Base-by-base conservation (phyloP, 1,140 invertebrate species). In the Drosophila pallidifrons region DNA sequence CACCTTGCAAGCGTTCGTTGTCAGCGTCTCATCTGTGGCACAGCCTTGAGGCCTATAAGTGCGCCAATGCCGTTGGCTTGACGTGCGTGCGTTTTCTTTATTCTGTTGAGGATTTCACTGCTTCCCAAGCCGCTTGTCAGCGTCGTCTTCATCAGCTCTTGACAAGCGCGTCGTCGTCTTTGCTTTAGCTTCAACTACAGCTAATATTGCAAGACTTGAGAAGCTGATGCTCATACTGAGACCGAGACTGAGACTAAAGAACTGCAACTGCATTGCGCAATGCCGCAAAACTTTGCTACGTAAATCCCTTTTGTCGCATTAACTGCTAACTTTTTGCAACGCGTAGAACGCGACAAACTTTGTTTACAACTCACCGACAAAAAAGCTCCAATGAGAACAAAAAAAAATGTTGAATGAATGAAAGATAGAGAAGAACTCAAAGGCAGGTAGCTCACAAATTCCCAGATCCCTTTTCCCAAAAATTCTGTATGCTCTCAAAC, bases 221-320 rank as follows among this genome's bases (percentile, higher is more conserved):
- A 38, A 20, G 2, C 28, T 28, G 30, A 49, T 30, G 41, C 25
- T 45, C 55, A 6, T 20, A n/a, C 47, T 13, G 61, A 11, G 61
- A 10, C 47, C 46, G 25, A 79, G 72, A 59, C 28, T 11, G 35
- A 8, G 35, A 80, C 71, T 69, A 75, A 57, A 41, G 55, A 57
- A 75, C 70, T 66, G 73, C 65, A 75, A 85, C 82, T 86, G 82
- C 82, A 86, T 73, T 86, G 82, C 82, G 82, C 72, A 75, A 75
- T 70, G 72, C 76, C 76, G 72, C 83, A 85, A 77, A 86, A 86
- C 71, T 86, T 86, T 82, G 82, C 76, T 73, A 82, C 82, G 81
- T 77, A 88, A 88, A 88, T 88, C 83, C 83, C 83, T 72, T 88
- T 88, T 88, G 83, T 89, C 83, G 83, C 85, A 88, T 88, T 88